phyloP scores from a whole-genome alignment of 2,113 vertebrate genomes.

The Epinephelus moara region DNA sequence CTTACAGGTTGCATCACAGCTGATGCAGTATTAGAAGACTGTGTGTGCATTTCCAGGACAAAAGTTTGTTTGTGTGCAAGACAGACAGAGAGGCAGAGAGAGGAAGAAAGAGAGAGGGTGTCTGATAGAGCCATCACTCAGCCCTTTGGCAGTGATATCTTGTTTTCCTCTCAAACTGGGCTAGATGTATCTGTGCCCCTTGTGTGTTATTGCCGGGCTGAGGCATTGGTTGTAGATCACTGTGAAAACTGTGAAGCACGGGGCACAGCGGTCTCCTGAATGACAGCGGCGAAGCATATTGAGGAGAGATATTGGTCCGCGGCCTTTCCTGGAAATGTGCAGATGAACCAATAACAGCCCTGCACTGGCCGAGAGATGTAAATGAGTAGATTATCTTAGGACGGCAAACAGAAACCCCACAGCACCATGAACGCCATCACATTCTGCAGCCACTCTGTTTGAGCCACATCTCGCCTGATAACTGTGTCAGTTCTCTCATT shows the following conservation, averaged over 20 bases:
- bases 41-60: slow-evolving; percentile 30
- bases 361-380: neutral
- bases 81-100: slow-evolving; percentile 22
- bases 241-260: slow-evolving; percentile 53
- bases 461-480: neutral
- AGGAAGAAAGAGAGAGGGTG: slow-evolving; percentile 35
- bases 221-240: slow-evolving; percentile 76
- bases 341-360: slow-evolving; percentile 34
- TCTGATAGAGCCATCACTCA: slow-evolving; percentile 80
- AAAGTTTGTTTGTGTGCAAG: slow-evolving; percentile 46
- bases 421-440: neutral
- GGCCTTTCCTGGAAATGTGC: slow-evolving; percentile 25
- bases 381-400: slow-evolving; percentile 28
- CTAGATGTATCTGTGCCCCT: slow-evolving; percentile 70
- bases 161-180: slow-evolving; percentile 77
- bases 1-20: slow-evolving; percentile 24
- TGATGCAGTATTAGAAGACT: slow-evolving; percentile 8
- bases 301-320: slow-evolving; percentile 22
- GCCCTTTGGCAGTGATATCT: slow-evolving; percentile 79
- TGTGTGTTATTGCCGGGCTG: slow-evolving; percentile 69
- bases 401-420: slow-evolving; percentile 5
- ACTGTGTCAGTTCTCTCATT: neutral
- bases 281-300: slow-evolving; percentile 36
- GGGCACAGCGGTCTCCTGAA: slow-evolving; percentile 29
- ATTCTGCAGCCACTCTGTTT: neutral